Base-by-base conservation (phyloP, 2,797 vertebrate genomes). In the Cossypha niveicapilla region DNA sequence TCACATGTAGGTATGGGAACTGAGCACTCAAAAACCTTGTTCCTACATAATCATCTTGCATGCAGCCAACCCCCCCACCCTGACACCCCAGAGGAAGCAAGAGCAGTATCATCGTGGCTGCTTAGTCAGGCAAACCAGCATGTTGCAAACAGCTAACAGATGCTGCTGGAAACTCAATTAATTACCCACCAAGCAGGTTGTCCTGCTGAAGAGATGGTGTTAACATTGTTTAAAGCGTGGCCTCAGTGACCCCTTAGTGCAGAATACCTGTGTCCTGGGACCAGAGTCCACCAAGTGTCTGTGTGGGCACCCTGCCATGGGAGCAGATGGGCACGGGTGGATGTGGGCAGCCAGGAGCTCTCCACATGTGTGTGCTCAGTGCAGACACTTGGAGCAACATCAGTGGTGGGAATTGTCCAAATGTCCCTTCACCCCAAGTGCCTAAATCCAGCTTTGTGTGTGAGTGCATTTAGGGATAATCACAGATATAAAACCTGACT, bases 111-210 rank as follows among this genome's bases (percentile, higher is more conserved):
- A 22, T 17, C 8, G 0, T 6, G 35, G 53, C 74, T 77, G 70
- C 93, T 95, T 27, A 74, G 61, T 32, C 82, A 86, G 62, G 50
- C 58, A 70, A 89, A 77, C 11, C 75, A 74, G 25, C 7, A 37
- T 57, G 61, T 9, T 93, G 85, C 39, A 61, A 80, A 35, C 25
- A 72, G 66, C 88, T 70, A 82, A 89, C 77, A 86, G 92, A 72
- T 8, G 4, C 90, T 88, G 86, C 68, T 70, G 82, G 79, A 88
- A 94, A 61, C 79, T 60, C 71, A 78, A 62, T 92, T 93, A 93
- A 77, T 94, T 90, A 63, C 76, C 28, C 11, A 15, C 37, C 45
- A 70, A 77, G 75, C 94, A 72, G 35, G 56, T 8, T 75, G 50
- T 80, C 65, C 90, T 88, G 74, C 65, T 63, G 87, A 37, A 91